Conservation (phyloP, 1,140 invertebrate species). For the Drosophila subpulchrella region DNA sequence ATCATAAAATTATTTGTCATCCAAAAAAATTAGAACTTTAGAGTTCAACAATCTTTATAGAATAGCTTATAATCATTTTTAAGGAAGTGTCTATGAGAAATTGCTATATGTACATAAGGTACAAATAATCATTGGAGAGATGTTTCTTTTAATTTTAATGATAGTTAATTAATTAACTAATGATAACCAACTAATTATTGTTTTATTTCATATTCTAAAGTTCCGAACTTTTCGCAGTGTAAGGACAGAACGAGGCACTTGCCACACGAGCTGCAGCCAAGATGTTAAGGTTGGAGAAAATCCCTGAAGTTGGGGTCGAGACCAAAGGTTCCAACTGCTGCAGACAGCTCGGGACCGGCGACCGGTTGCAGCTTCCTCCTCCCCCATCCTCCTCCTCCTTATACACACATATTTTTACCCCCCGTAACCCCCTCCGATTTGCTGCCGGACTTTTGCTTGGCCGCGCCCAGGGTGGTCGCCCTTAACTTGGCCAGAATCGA, state of each 20-base stretch:
- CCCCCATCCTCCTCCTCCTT: slow-evolving; percentile 1
- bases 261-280: slow-evolving; percentile 24
- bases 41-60: too few species aligned
- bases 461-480: slow-evolving; percentile 41
- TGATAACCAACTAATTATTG: too few species aligned
- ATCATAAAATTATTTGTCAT: too few species aligned
- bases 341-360: slow-evolving; percentile 64
- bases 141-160: too few species aligned
- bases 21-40: too few species aligned
- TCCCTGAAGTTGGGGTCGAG: slow-evolving; percentile 33
- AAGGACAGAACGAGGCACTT: slow-evolving; percentile 26
- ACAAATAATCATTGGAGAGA: too few species aligned
- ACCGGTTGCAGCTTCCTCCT: slow-evolving; percentile 52
- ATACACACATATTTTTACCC: not conserved
- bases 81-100: too few species aligned
- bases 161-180: too few species aligned
- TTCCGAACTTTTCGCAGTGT: slow-evolving; percentile 4
- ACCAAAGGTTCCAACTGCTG: slow-evolving; percentile 49
- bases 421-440: not conserved
- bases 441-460: slow-evolving; percentile 4
- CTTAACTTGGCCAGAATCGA: slow-evolving; percentile 45
- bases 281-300: slow-evolving; percentile 28
- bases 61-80: too few species aligned
- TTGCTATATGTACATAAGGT: too few species aligned
- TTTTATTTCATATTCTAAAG: too few species aligned